Percentiles rank a stretch among this genome's conserved stretches.
Evolutionary conservation across 2,113 vertebrate genomes (phyloP).

Genomic region (Fulica atra): DNA sequence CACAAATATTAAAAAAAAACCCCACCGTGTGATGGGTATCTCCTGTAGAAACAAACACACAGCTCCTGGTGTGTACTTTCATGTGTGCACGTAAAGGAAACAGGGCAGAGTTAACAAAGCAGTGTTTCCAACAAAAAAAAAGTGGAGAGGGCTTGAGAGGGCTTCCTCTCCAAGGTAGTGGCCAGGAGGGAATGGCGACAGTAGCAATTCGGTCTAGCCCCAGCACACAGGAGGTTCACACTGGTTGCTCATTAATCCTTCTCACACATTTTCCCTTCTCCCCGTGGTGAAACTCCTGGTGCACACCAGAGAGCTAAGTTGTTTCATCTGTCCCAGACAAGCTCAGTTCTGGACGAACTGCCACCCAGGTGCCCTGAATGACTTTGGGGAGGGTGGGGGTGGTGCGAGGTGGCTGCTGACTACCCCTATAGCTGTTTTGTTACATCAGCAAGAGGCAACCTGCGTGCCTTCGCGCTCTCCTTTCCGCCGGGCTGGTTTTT

Average conservation of each 20-base stretch:
- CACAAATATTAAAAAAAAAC: background rate
- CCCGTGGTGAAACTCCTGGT: background rate
- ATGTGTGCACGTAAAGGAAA: constrained; percentile 38
- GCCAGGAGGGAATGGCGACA: background rate
- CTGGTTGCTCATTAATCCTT: background rate
- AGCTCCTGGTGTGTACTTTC: constrained; percentile 9
- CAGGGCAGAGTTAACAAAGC: background rate
- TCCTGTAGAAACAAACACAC: background rate
- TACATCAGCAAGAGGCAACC: constrained; percentile 28
- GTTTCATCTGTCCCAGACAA: background rate
- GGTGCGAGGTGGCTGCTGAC: background rate
- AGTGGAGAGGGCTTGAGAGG: background rate
- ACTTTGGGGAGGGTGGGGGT: background rate
- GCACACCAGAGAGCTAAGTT: background rate
- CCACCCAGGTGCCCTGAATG: background rate
- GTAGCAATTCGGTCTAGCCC: background rate
- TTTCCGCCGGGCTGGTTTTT: background rate
- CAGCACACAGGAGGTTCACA: background rate
- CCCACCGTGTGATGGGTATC: background rate
- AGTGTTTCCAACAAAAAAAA: background rate
- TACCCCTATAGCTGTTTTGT: background rate
- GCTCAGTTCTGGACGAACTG: background rate
- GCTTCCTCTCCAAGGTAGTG: background rate
- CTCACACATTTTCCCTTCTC: background rate
- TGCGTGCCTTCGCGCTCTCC: background rate